These are phyloP conservation scores for Boleophthalmus pectinirostris DNA, from an alignment of 2,113 vertebrate genomes.

Conservation along the genomic window DNA sequence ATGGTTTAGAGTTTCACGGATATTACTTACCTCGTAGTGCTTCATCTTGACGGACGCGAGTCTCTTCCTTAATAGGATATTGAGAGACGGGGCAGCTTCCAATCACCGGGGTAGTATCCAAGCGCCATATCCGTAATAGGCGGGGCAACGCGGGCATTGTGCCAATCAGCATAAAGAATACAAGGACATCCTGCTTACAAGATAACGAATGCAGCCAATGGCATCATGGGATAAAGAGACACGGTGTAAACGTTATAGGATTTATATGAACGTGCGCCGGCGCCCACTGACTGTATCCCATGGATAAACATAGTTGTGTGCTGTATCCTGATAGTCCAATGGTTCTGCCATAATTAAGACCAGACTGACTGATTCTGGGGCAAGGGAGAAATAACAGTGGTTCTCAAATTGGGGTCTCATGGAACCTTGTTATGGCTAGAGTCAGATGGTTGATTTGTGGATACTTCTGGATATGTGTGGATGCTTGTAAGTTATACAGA, in stretches of 20 bases:
- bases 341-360: no score
- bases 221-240: constrained; percentile 17
- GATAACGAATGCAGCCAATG: constrained; percentile 53
- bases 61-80: constrained; percentile 53
- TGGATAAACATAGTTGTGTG: no score
- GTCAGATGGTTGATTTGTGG: no score
- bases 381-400: no score
- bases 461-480: no score
- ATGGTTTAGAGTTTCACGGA: constrained; percentile 33
- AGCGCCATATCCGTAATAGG: neutral
- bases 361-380: no score
- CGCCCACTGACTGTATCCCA: no score
- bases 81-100: constrained; percentile 57
- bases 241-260: constrained; percentile 20
- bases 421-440: no score
- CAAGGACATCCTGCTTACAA: neutral
- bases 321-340: no score
- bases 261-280: neutral
- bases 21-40: constrained; percentile 81
- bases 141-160: rapidly evolving
- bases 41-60: constrained; percentile 74
- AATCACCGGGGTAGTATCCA: constrained; percentile 51
- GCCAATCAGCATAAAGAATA: constrained; percentile 32
- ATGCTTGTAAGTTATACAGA: no score
- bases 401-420: no score